Evolutionary conservation across 2,113 vertebrate species (phyloP).

Genomic region (Sceloporus undulatus): DNA sequence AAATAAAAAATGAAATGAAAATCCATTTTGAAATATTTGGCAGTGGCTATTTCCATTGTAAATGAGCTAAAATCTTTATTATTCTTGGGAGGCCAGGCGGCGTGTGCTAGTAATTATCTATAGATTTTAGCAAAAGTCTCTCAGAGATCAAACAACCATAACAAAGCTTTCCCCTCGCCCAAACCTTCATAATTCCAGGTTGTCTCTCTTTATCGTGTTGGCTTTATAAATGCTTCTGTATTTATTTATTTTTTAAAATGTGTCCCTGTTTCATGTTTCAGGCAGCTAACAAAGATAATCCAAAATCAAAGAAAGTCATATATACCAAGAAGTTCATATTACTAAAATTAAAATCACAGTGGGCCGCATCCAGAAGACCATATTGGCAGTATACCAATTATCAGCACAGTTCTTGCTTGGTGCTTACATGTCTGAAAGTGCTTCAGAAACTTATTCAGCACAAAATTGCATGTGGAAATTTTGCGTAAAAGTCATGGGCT

Average conservation of each 20-base stretch:
- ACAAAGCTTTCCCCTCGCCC: neutral
- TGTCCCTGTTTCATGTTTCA: neutral
- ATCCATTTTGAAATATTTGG: conserved; percentile 43
- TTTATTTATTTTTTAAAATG: neutral
- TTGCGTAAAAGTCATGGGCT: no score
- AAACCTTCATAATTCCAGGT: neutral
- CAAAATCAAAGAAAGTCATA: neutral
- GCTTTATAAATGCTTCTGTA: conserved; percentile 4
- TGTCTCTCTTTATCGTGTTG: neutral
- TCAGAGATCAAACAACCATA: neutral
- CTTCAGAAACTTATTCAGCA: no score
- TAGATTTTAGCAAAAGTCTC: conserved; percentile 7
- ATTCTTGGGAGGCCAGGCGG: neutral
- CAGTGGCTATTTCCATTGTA: conserved; percentile 24
- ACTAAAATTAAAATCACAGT: conserved; percentile 15
- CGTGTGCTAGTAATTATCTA: neutral
- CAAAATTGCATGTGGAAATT: no score
- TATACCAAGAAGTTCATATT: neutral
- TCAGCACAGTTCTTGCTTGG: no score
- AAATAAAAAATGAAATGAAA: conserved; percentile 36
- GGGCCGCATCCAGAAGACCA: neutral
- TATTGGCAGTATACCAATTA: no score
- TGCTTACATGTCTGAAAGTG: no score
- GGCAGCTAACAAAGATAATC: neutral
- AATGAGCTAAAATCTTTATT: neutral